Evolutionary conservation across 2,888 invertebrate genomes (phyloP), one percentile per base, ranked within the genome.

Genomic region (Myathropa florea): DNA sequence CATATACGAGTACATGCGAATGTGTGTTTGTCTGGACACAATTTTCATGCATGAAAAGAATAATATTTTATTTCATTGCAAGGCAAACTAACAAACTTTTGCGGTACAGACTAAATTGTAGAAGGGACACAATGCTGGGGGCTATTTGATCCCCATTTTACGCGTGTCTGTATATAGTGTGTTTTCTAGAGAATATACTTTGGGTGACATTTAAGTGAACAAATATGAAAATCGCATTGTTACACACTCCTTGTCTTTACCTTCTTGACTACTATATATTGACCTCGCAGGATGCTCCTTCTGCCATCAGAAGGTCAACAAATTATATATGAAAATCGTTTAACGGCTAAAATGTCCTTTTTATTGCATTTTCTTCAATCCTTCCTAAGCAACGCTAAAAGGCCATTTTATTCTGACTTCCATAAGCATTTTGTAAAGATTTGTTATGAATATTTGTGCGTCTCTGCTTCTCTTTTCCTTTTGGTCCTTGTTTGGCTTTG

Each of bases 311-410:
- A 83, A 79, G 83, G 79, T 75, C 83, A 83, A 83, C 83, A 79
- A 83, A 83, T 79, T 83, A 83, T 68, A 79, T 60, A 83, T 70
- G 21, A 24, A 75, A 79, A 83, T 79, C 79, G 78, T 83, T 83
- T 83, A 83, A 78, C 78, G 73, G 83, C 77, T 83, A 83, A 79
- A 83, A 83, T 73, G 73, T 83, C 68, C 64, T 75, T 79, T 83
- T 84, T 72, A 80, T 84, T 72, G 72, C 71, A 84, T 77, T 57
- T 68, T 57, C 61, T 75, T 46, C 18, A 46, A n/a, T 46, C 80
- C 65, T 80, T 61, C 28, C 46, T 12, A 60, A 84, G 67, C 80
- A 85, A 77, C 76, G 81, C 76, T 71, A 59, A 28, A 23, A 63
- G 84, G 75, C n/a, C 71, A 80, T 61, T 84, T 84, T 55, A 80